Conservation (phyloP, 2,113 vertebrate genomes). For the Limnothrissa miodon region DNA sequence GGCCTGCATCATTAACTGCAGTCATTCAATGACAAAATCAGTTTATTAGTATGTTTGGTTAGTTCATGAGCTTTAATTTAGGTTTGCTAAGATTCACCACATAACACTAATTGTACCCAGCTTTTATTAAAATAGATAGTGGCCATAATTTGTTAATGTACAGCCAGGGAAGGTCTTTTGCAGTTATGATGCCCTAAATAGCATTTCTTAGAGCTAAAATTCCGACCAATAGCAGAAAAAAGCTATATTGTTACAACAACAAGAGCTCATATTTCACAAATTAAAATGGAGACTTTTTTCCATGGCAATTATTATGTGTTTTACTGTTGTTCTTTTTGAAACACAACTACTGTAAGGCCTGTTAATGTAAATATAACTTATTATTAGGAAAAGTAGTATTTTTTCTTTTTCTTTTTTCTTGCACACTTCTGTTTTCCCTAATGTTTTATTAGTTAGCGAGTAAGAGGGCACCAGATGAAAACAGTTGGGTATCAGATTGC, state of each 20-base stretch:
- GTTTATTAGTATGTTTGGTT: background rate
- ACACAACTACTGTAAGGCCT: background rate
- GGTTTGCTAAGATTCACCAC: background rate
- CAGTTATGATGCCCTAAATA: background rate
- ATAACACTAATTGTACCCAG: background rate
- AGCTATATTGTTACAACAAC: background rate
- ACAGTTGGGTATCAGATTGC: slow-evolving; percentile 37
- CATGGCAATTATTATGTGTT: background rate
- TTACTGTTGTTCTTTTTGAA: background rate
- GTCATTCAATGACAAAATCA: background rate
- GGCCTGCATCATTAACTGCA: background rate
- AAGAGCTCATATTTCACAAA: background rate
- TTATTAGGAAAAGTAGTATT: slow-evolving; percentile 33
- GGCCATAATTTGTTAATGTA: background rate
- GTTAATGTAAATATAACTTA: background rate
- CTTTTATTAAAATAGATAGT: background rate
- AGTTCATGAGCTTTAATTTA: background rate
- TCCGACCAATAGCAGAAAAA: background rate
- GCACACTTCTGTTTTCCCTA: slow-evolving; percentile 27
- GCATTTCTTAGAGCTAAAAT: background rate
- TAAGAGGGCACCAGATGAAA: slow-evolving; percentile 26
- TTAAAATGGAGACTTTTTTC: background rate
- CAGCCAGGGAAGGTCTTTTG: background rate
- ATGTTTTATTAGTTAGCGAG: slow-evolving; percentile 29
- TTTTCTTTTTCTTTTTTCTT: slow-evolving; percentile 30